These are phyloP conservation scores for Drosophila affinis DNA, from an alignment of 2,888 invertebrate genomes.

Conservation along the genomic window DNA sequence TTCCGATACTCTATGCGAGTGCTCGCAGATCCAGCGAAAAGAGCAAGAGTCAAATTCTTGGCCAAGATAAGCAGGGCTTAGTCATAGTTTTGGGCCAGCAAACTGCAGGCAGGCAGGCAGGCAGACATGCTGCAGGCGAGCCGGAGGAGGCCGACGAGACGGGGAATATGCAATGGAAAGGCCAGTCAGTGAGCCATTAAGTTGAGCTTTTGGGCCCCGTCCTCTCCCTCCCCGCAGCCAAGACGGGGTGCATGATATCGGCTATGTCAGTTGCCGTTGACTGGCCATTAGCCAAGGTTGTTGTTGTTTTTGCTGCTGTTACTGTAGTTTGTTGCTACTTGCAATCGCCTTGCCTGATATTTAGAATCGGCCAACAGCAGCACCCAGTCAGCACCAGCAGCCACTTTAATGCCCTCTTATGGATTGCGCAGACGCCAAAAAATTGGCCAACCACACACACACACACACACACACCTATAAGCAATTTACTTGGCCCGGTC, in stretches of 20 bases:
- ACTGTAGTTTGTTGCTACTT: conserved; percentile 57
- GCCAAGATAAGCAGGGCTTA: conserved; percentile 61
- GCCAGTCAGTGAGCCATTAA: conserved; percentile 66
- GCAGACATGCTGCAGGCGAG: conserved; percentile 4
- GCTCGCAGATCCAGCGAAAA: conserved; percentile 33
- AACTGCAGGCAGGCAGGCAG: conserved; percentile 63
- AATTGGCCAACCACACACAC: conserved; percentile 60
- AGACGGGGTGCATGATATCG: conserved; percentile 65
- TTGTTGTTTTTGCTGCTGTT: conserved; percentile 36
- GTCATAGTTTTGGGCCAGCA: conserved; percentile 41
- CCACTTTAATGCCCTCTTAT: conserved; percentile 70
- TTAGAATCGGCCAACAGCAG: conserved; percentile 60
- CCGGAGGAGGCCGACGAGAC: background rate
- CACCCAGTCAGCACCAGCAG: conserved; percentile 21
- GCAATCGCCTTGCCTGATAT: conserved; percentile 68
- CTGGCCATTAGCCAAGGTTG: conserved; percentile 79
- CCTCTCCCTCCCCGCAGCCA: conserved; percentile 35
- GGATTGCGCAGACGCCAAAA: conserved; percentile 75
- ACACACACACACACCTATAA: conserved; percentile 29
- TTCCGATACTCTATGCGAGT: conserved; percentile 18
- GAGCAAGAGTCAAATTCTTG: conserved; percentile 75
- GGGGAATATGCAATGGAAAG: conserved; percentile 44
- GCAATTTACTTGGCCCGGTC: conserved; percentile 62
- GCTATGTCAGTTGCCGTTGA: conserved; percentile 65
- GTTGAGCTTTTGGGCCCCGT: conserved; percentile 47